Conservation (phyloP, 2,888 invertebrate genomes). For the Orthosia gothica region DNA sequence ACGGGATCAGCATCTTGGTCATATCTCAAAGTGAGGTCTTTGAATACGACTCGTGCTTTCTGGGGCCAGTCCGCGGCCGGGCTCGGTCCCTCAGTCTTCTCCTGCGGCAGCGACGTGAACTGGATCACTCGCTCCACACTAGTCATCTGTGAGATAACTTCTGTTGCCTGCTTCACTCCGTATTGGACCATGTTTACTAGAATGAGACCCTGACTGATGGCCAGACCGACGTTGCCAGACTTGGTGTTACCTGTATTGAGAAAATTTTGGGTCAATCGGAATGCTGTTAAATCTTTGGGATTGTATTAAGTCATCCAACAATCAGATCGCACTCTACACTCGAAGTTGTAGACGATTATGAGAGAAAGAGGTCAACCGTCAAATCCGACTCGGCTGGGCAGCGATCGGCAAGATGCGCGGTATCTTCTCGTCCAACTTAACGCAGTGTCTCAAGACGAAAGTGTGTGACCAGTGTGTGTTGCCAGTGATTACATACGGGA, state of each 20-base stretch:
- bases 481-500: too few relatives aligned
- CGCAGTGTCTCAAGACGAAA: too few relatives aligned
- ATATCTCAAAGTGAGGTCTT: constrained; percentile 93
- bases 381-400: too few relatives aligned
- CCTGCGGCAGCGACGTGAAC: constrained; percentile 94
- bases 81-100: constrained; percentile 93
- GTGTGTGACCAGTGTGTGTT: too few relatives aligned
- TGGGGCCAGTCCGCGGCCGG: constrained; percentile 92
- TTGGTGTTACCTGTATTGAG: constrained; percentile 84
- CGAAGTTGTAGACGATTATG: too few relatives aligned
- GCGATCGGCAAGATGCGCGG: too few relatives aligned
- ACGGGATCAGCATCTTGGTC: constrained; percentile 92
- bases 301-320: not conserved
- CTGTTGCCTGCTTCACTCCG: constrained; percentile 95
- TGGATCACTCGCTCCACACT: constrained; percentile 96
- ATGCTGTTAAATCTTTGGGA: not conserved
- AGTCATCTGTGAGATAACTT: constrained; percentile 94
- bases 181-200: constrained; percentile 96
- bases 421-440: too few relatives aligned
- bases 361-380: too few relatives aligned
- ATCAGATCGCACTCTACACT: not conserved
- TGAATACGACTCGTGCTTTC: constrained; percentile 92
- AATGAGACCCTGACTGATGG: constrained; percentile 94
- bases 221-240: constrained; percentile 94
- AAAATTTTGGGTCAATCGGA: constrained; percentile 7